Evolutionary conservation across 2,113 vertebrate genomes (phyloP), one percentile per base, ranked within the genome.

Genomic region (Hiodon alosoides): DNA sequence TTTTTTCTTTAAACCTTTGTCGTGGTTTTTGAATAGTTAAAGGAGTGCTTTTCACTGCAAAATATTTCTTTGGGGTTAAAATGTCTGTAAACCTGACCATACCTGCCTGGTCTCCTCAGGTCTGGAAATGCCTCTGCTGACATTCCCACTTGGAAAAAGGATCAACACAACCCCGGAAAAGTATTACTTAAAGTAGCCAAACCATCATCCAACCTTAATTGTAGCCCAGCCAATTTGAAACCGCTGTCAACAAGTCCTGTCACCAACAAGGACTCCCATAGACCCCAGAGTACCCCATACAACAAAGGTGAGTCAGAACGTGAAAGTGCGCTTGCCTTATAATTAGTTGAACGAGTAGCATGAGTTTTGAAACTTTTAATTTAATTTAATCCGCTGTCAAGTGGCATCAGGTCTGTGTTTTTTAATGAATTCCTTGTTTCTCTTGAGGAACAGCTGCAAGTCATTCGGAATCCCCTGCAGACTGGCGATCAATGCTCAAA

Each of bases 401-500:
- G 31, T 31, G 31, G 31, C 31, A 31, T 31, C 31, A 14, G 54
- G 11, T 66, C 13, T 13, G 3, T 48, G 8, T 57, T 59, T 52
- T 8, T 55, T 46, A 66, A 66, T 48, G 4, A 47, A 14, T 47
- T 78, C 46, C 76, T 1, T 10, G 47, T 47, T 55, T 67, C 16
- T 0, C 57, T 55, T 0, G 57, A 78, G 78, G 64, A 31, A 73
- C 78, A 82, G 87, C 85, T 50, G 81, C 31, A 0, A 67, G 67
- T 47, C 85, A 80, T 0, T 76, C 77, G 50, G 91, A 90, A 0
- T 83, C 84, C 16, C 96, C 95, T 0, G 85, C 88, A 3, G 92
- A 89, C 1, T 98, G 97, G 96, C 92, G 95, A 78, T 86, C 90
- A 0, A 91, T n/a, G 9, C 76, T 98, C 79, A 98, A 94, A 76